Percentiles rank a stretch among this genome's conserved stretches.
Conservation (phyloP, 2,888 invertebrate species). For the Poecilus cupreus region DNA sequence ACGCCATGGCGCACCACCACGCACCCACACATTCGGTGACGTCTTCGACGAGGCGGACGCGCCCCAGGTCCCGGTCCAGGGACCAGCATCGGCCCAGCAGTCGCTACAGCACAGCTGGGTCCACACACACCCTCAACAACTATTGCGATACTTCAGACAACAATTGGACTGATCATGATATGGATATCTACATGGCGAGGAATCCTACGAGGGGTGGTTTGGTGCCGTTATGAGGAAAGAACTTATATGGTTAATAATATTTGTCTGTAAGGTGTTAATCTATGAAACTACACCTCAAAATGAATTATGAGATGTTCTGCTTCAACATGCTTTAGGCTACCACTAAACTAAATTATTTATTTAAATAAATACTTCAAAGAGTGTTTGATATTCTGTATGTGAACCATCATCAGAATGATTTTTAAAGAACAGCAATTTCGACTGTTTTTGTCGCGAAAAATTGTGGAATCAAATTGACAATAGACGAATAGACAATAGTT, state of each 20-base stretch:
- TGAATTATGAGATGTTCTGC: too few species aligned
- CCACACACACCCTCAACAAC: conserved; percentile 87
- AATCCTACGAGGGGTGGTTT: conserved; percentile 90
- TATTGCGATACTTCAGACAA: conserved; percentile 93
- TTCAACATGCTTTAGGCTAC: too few species aligned
- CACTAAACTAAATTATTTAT: too few species aligned
- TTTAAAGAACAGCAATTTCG: too few species aligned
- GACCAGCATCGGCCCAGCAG: conserved; percentile 84
- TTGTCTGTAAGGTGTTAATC: too few species aligned
- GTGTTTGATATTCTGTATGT: too few species aligned
- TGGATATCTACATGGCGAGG: conserved; percentile 96
- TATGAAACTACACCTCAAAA: too few species aligned
- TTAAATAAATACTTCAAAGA: too few species aligned
- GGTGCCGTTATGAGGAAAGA: conserved; percentile 83
- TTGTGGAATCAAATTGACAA: too few species aligned
- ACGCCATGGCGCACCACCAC: conserved; percentile 80
- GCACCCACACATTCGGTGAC: conserved; percentile 73
- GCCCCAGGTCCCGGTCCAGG: conserved; percentile 87
- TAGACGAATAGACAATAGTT: too few species aligned
- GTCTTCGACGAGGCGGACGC: conserved; percentile 75
- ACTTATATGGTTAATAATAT: not conserved
- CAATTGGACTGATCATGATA: conserved; percentile 96
- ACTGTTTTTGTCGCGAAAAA: too few species aligned
- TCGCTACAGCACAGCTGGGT: conserved; percentile 85
- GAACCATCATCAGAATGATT: too few species aligned